phyloP scores from a whole-genome alignment of 2,888 invertebrate species.

The Chloroclystis v-ata region DNA sequence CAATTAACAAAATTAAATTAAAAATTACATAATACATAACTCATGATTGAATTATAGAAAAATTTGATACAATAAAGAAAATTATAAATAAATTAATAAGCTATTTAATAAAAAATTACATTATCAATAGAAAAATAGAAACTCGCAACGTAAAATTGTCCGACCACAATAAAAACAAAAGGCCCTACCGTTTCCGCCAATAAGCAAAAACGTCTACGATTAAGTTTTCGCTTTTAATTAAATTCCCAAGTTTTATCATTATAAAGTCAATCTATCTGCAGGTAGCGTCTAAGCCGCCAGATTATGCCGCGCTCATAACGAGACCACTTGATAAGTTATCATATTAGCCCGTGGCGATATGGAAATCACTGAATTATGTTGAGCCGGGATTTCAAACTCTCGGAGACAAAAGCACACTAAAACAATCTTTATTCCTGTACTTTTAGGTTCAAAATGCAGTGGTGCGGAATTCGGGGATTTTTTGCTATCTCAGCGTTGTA shows the following conservation, averaged over 20 bases:
- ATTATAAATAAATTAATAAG: too few species aligned
- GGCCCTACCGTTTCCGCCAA: too few species aligned
- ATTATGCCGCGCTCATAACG: conserved; percentile 24
- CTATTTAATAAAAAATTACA: too few species aligned
- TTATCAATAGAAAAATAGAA: too few species aligned
- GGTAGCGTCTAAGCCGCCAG: conserved; percentile 13
- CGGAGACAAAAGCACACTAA: background rate
- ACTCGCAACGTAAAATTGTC: too few species aligned
- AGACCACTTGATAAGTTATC: conserved; percentile 35
- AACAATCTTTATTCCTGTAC: background rate
- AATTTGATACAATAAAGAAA: too few species aligned
- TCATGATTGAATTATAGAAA: too few species aligned
- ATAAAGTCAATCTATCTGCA: conserved; percentile 15
- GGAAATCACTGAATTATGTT: conserved; percentile 50
- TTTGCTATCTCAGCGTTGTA: background rate
- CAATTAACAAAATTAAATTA: too few species aligned
- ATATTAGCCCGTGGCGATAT: conserved; percentile 34
- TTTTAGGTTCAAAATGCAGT: conserved; percentile 1
- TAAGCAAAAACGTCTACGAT: background rate
- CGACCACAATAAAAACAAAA: too few species aligned
- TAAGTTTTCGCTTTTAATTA: conserved; percentile 8
- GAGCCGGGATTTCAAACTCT: conserved; percentile 41
- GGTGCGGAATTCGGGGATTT: background rate
- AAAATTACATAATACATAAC: too few species aligned
- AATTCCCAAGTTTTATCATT: conserved; percentile 15